Conservation (phyloP, 2,113 vertebrate genomes). For the Clupea harengus region DNA sequence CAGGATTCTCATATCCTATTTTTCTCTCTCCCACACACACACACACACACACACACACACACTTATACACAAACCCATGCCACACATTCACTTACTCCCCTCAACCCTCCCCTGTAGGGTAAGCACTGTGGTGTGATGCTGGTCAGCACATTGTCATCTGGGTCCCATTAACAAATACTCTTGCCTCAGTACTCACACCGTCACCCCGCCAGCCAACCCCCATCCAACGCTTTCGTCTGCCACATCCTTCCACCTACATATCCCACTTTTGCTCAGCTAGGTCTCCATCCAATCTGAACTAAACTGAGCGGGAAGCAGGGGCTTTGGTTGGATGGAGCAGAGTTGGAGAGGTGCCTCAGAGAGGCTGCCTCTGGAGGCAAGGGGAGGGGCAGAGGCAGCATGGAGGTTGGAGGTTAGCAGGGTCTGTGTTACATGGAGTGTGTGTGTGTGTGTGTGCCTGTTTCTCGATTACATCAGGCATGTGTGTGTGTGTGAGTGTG, state of each 20-base stretch:
- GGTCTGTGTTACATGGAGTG: not conserved
- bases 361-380: not conserved
- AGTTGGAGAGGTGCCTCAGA: not conserved
- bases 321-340: not conserved
- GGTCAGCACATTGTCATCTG: slow-evolving; percentile 76
- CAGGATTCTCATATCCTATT: not conserved
- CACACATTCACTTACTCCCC: slow-evolving; percentile 21
- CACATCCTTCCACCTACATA: not conserved
- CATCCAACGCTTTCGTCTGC: slow-evolving; percentile 7
- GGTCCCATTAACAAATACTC: slow-evolving; percentile 71
- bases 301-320: slow-evolving; percentile 4
- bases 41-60: slow-evolving; percentile 33
- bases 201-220: slow-evolving; percentile 29
- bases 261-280: not conserved
- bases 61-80: slow-evolving; percentile 22
- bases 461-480: no score
- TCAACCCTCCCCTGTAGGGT: slow-evolving; percentile 58
- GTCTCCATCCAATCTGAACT: not conserved
- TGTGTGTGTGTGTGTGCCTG: not conserved
- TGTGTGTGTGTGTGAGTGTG: not conserved
- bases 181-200: slow-evolving; percentile 67
- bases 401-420: not conserved
- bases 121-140: slow-evolving; percentile 66
- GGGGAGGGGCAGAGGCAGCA: not conserved
- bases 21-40: slow-evolving; percentile 28